Evolutionary conservation across 2,888 invertebrate genomes (phyloP), one percentile per base, ranked within the genome.

Genomic region (Campopleginae sp.): DNA sequence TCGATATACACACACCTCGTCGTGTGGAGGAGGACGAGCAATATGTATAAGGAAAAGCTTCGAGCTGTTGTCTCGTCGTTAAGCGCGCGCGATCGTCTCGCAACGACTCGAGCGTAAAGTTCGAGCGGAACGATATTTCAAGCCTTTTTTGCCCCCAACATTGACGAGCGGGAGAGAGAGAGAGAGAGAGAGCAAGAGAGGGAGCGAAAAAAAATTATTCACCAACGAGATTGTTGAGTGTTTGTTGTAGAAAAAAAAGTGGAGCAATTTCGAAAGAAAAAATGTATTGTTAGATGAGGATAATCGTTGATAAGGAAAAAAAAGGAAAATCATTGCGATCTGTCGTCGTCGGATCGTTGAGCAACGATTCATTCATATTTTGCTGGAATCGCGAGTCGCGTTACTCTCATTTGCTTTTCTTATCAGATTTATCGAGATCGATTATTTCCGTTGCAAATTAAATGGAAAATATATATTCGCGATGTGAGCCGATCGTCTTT

Each of bases 41-140:
- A 68, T 44, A 46, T 58, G 54, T 58, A 79, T 14, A 44, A 19
- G 58, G 61, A 79, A 79, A 79, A 79, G 79, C 70, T 79, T 75
- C 33, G 79, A 79, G 70, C 79, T 70, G 70, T 70, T 79, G 79
- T 79, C 75, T 76, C 75, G 76, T 76, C 76, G 61, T 68, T 76
- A 65, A 71, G 61, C 33, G 66, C 23, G 23, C 23, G 42, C 38
- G 68, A 76, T 81, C 75, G 81, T 66, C 70, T 81, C 70, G 79
- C 42, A 76, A 76, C 81, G 75, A 76, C 70, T 76, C 68, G 81
- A 70, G 61, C 75, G 75, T 68, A 81, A 81, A 75, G 75, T 79
- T 79, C 61, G 79, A 70, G 58, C 70, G 68, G 38, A 54, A 79
- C 78, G 78, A 70, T 79, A 79, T 79, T 79, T 54, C 70, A 58